phyloP scores from a whole-genome alignment of 2,888 invertebrate species.

The Dolichopus griseipennis region DNA sequence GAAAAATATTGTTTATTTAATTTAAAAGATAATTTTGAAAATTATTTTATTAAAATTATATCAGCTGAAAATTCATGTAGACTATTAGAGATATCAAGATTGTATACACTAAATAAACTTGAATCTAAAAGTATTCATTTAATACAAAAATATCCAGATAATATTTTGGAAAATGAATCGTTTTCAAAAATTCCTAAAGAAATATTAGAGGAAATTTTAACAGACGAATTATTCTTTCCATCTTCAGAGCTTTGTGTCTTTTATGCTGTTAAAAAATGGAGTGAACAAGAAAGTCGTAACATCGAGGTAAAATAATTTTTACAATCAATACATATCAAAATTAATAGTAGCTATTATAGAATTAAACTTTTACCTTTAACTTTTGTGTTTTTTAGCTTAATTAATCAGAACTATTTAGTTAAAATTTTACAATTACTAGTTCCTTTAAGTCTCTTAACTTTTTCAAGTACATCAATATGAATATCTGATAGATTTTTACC shows the following conservation, averaged over 20 bases:
- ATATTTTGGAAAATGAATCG: conserved; percentile 73
- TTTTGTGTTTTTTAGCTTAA: too few species aligned
- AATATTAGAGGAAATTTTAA: conserved; percentile 72
- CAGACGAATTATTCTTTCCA: conserved; percentile 83
- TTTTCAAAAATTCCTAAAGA: conserved; percentile 72
- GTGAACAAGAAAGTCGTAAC: conserved; percentile 58
- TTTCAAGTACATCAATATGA: too few species aligned
- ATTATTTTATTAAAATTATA: conserved; percentile 81
- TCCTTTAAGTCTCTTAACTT: too few species aligned
- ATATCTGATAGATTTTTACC: too few species aligned
- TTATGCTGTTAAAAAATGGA: conserved; percentile 79
- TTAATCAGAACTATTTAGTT: too few species aligned
- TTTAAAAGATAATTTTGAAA: conserved; percentile 83
- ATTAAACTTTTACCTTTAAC: too few species aligned
- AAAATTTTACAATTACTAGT: too few species aligned
- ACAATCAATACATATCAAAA: too few species aligned
- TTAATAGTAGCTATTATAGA: too few species aligned
- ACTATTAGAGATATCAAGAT: conserved; percentile 81
- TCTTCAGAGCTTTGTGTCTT: conserved; percentile 95
- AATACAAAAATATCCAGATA: conserved; percentile 80
- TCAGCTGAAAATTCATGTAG: conserved; percentile 84
- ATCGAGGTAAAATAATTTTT: neutral
- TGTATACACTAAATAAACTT: conserved; percentile 57
- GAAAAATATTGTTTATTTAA: conserved; percentile 94
- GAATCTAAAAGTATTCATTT: conserved; percentile 78